Conservation (phyloP, 1,140 invertebrate genomes). For the Pseudoatta argentina region DNA sequence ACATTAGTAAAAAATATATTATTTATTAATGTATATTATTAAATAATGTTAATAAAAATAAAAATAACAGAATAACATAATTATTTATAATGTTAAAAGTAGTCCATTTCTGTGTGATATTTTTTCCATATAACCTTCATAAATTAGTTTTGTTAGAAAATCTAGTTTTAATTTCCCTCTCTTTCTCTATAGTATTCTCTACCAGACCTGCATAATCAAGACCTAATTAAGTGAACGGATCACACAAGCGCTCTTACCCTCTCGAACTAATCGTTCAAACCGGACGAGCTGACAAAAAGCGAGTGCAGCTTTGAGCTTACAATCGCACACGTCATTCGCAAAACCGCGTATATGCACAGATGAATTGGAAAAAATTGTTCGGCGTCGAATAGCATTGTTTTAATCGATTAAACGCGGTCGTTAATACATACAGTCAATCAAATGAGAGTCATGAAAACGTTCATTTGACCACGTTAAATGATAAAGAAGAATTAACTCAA, state of each 20-base stretch:
- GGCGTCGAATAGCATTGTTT: neutral
- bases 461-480: neutral
- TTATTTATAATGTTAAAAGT: neutral
- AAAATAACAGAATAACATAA: neutral
- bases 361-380: slow-evolving; percentile 11
- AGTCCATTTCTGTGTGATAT: neutral
- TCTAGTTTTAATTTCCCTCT: slow-evolving; percentile 28
- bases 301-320: neutral
- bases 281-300: slow-evolving; percentile 64
- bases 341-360: slow-evolving; percentile 61
- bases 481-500: neutral
- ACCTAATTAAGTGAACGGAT: slow-evolving; percentile 70
- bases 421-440: neutral
- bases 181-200: slow-evolving; percentile 48
- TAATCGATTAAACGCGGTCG: neutral
- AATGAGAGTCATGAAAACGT: neutral
- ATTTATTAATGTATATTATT: neutral
- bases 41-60: slow-evolving; percentile 3
- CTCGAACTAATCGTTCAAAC: slow-evolving; percentile 62
- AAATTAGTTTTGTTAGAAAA: slow-evolving; percentile 56
- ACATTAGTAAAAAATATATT: neutral
- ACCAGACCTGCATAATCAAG: slow-evolving; percentile 75
- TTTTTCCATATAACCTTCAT: slow-evolving; percentile 11
- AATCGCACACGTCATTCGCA: slow-evolving; percentile 66
- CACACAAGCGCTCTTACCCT: slow-evolving; percentile 66